These are phyloP conservation scores for Sarcophaga variegata DNA, from an alignment of 2,888 invertebrate genomes.

Conservation along the genomic window DNA sequence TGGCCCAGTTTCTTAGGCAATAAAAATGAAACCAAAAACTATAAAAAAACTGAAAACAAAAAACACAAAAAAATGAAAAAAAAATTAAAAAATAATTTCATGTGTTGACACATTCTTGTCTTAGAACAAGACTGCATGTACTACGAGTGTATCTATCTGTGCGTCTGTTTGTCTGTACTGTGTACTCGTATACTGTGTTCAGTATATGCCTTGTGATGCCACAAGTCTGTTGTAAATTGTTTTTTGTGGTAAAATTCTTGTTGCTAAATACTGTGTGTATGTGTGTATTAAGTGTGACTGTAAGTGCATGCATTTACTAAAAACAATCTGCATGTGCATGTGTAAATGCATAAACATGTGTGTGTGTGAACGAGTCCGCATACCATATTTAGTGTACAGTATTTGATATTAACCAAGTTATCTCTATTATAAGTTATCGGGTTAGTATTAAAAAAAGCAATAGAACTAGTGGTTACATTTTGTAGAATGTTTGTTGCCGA, in stretches of 20 bases:
- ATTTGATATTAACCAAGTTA: conserved; percentile 52
- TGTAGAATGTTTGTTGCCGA: too few species aligned
- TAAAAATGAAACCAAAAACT: conserved; percentile 12
- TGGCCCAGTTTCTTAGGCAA: conserved; percentile 27
- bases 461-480: not conserved
- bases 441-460: conserved; percentile 18
- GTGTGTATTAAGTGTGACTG: not conserved
- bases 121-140: not conserved
- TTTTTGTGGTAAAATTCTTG: conserved; percentile 49
- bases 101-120: conserved; percentile 52
- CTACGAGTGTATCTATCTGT: not conserved
- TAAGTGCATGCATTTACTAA: too few species aligned
- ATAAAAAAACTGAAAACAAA: conserved; percentile 4
- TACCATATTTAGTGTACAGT: conserved; percentile 16
- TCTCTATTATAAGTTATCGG: conserved; percentile 47
- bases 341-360: not conserved
- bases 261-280: conserved; percentile 4
- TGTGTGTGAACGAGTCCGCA: not conserved
- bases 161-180: not conserved
- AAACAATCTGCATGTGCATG: not conserved
- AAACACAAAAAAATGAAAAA: not conserved
- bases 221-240: conserved; percentile 29
- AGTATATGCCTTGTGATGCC: conserved; percentile 12
- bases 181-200: not conserved
- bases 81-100: conserved; percentile 21